Percentiles rank a stretch among this genome's conserved stretches.
These are phyloP conservation scores for Plodia interpunctella DNA, from an alignment of 1,140 invertebrate species.

Conservation along the genomic window DNA sequence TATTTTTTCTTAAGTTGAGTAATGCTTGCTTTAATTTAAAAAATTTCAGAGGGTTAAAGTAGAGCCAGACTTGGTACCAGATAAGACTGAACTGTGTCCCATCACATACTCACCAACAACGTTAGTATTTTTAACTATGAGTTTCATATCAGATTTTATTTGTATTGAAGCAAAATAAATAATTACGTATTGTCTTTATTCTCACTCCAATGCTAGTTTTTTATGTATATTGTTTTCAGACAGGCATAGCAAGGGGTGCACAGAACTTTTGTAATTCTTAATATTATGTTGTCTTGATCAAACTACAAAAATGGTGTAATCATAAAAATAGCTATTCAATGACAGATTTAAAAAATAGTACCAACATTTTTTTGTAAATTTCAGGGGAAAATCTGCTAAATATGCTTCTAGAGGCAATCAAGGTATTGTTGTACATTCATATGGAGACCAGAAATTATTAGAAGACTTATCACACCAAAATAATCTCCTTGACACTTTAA, in stretches of 20 bases:
- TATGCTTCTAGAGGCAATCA: conserved; percentile 77
- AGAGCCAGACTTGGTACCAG: conserved; percentile 36
- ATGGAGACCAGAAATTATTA: conserved; percentile 56
- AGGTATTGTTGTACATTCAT: conserved; percentile 76
- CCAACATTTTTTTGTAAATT: conserved; percentile 16
- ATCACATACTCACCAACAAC: conserved; percentile 51
- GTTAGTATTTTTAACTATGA: conserved; percentile 37
- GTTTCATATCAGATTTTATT: too few relatives aligned
- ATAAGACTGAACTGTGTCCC: conserved; percentile 42
- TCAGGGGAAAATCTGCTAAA: conserved; percentile 72
- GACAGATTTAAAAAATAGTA: too few relatives aligned
- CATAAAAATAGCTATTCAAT: too few relatives aligned
- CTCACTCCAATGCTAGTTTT: too few relatives aligned
- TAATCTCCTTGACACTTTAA: conserved; percentile 37
- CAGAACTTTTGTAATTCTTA: too few relatives aligned
- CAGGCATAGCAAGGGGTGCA: too few relatives aligned
- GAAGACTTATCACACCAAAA: conserved; percentile 35
- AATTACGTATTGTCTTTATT: too few relatives aligned
- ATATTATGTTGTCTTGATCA: too few relatives aligned
- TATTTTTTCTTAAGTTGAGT: not conserved
- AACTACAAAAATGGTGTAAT: too few relatives aligned
- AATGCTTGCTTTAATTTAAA: not conserved
- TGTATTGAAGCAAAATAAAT: too few relatives aligned
- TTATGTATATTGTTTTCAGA: too few relatives aligned
- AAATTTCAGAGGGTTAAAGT: conserved; percentile 55